A percentile compares a stretch with the other conserved stretches of the same genome.
Evolutionary conservation across 2,888 invertebrate genomes (phyloP).

Genomic region (Thysanoteuthis rhombus): DNA sequence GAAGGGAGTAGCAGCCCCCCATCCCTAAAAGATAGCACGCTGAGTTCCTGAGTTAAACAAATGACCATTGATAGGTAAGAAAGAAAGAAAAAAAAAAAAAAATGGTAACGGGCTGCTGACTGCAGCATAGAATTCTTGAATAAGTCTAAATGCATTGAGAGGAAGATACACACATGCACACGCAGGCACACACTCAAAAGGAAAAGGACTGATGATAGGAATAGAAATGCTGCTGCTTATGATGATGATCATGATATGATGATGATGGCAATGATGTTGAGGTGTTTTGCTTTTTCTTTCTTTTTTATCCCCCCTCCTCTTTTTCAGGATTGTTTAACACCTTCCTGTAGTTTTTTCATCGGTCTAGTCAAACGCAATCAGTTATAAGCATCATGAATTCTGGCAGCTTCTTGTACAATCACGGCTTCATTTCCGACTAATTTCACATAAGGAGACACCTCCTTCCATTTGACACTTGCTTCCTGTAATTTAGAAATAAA

Average conservation of each 20-base stretch:
- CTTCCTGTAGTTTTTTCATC: not conserved
- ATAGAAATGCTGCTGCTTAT: not conserved
- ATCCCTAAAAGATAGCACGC: not conserved
- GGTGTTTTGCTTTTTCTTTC: not conserved
- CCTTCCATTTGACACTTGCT: conserved; percentile 54
- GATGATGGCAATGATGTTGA: not conserved
- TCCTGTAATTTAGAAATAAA: conserved; percentile 43
- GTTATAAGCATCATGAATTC: conserved; percentile 54
- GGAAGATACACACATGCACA: not conserved
- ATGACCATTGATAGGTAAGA: not conserved
- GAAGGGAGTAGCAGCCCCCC: not conserved
- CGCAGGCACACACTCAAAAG: not conserved
- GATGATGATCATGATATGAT: conserved; percentile 1
- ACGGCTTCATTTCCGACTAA: conserved; percentile 57
- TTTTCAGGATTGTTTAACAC: not conserved
- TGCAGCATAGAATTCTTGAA: not conserved
- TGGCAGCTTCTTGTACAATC: conserved; percentile 56
- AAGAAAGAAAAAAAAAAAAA: not conserved
- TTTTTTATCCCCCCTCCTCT: not conserved
- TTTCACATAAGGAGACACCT: conserved; percentile 56
- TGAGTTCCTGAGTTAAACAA: not conserved
- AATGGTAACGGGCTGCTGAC: not conserved
- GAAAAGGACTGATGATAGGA: not conserved
- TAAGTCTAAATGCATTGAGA: not conserved
- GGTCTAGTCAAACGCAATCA: conserved; percentile 33